phyloP scores from a whole-genome alignment of 2,888 invertebrate species.

The Sphaerophoria taeniata region DNA sequence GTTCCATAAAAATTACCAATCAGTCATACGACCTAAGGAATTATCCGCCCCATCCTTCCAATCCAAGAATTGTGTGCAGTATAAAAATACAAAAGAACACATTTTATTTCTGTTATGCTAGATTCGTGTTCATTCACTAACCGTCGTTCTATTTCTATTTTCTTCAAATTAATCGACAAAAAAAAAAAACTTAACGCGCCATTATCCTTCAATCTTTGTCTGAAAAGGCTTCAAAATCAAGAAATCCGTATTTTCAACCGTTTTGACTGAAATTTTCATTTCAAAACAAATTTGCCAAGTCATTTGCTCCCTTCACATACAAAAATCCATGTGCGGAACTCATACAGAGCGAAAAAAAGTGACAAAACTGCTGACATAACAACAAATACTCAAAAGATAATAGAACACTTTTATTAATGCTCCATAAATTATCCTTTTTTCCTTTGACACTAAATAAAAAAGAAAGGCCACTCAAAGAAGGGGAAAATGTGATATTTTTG shows the following conservation, averaged over 20 bases:
- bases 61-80: not conserved
- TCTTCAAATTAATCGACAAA: not conserved
- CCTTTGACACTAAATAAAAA: too few relatives aligned
- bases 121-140: not conserved
- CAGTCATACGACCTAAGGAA: not conserved
- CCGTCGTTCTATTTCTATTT: conserved; percentile 31
- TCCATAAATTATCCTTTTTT: conserved; percentile 43
- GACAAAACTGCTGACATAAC: too few relatives aligned
- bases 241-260: conserved; percentile 8
- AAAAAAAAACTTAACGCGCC: conserved; percentile 12
- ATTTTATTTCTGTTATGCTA: conserved; percentile 1
- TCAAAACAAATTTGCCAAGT: conserved; percentile 40
- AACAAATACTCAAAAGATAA: conserved; percentile 38
- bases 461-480: too few relatives aligned
- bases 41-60: not conserved
- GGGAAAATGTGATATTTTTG: too few relatives aligned
- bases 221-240: too few relatives aligned
- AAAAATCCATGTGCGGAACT: not conserved
- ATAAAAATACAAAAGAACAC: not conserved
- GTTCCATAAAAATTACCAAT: not conserved
- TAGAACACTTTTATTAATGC: conserved; percentile 21
- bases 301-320: conserved; percentile 2
- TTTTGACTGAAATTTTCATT: conserved; percentile 14
- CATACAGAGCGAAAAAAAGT: too few relatives aligned
- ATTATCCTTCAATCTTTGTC: conserved; percentile 16